Evolutionary conservation across 1,140 invertebrate species (phyloP), one percentile per base, ranked within the genome.

Genomic region (Scaptomyza hsui): DNA sequence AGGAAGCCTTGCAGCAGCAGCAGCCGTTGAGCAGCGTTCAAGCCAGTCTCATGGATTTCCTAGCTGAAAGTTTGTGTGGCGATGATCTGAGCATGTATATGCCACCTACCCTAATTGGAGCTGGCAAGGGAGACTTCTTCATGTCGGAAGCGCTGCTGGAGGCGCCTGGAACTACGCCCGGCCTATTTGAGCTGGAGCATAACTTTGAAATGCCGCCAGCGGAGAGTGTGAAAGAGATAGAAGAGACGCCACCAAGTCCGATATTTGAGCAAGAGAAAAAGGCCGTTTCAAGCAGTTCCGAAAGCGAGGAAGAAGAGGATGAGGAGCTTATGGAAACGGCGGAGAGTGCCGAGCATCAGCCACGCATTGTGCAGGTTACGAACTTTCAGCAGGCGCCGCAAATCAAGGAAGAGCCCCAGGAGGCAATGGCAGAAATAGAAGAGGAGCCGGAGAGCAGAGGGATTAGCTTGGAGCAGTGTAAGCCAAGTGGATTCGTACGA

Each of bases 321-420:
- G 68, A 83, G 4, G 41, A 64, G 13, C 35, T 19, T 9, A 72
- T 47, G 48, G 62, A 62, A 15, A 37, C 39, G 2, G 63, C 47
- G 10, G 55, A 72, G 1, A 57, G 29, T 4, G 44, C 71, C 0
- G 44, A 39, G 4, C 82, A 63, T 49, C 81, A 88, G 39, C 88
- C 90, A 6, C 80, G 89, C 6, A 91, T 91, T 47, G 59, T 91
- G 7, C 83, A 91, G 53, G 71, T 91, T 0, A 91, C 89, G 0
- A 91, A 89, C 56, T 91, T 79, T 4, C 89, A 52, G 5, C 19
- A 24, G 1, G 3, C 29, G 5, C 44, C 52, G n/a, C 32, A 57
- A 24, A 55, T 75, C 7, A 90, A 89, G 18, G 48, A 69, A 12
- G 75, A 90, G 7, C 47, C 56, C 10, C 60, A 55, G 1, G 80